These are phyloP conservation scores for Lonchura striata DNA, from an alignment of 2,113 vertebrate species.

Conservation along the genomic window DNA sequence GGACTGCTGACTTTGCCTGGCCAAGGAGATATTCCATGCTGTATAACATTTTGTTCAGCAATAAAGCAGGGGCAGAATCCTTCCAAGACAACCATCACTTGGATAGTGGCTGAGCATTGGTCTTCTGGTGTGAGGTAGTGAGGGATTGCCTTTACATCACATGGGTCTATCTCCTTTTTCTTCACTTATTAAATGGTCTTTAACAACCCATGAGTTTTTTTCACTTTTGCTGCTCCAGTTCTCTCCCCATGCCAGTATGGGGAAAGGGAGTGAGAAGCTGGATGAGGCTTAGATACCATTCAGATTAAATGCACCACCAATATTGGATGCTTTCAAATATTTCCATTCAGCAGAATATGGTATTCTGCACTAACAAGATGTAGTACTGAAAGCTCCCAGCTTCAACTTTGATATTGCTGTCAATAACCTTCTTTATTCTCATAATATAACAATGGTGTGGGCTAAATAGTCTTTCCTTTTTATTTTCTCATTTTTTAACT, in stretches of 20 bases:
- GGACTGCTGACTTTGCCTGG: background rate
- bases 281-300: background rate
- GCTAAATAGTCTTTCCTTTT: background rate
- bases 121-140: background rate
- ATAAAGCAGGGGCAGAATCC: background rate
- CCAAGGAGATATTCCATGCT: background rate
- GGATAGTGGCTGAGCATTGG: accelerated
- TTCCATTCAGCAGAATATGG: background rate
- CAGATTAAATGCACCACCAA: background rate
- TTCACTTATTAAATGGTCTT: background rate
- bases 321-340: background rate
- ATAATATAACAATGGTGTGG: background rate
- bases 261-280: background rate
- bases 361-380: background rate
- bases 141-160: background rate
- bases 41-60: background rate
- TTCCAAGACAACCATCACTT: background rate
- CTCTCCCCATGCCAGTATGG: background rate
- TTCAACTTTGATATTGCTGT: background rate
- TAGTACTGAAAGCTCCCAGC: background rate
- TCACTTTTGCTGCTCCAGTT: background rate
- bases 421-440: background rate
- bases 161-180: background rate
- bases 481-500: background rate
- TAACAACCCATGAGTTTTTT: background rate